Evolutionary conservation across 2,113 vertebrate species (phyloP), one percentile per base, ranked within the genome.

Genomic region (Orycteropus afer): DNA sequence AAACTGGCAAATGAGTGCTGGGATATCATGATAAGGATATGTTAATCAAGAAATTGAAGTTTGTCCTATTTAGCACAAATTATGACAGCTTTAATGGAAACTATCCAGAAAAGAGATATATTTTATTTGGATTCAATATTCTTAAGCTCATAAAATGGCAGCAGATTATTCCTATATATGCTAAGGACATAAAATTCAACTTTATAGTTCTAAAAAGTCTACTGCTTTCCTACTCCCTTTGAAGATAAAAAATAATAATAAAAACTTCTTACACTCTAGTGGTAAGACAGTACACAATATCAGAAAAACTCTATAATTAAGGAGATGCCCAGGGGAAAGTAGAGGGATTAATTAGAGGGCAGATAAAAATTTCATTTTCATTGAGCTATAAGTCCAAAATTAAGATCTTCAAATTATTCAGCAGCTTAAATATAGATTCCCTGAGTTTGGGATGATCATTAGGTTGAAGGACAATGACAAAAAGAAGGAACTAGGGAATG

Each of bases 221-320:
- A 59, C 63, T 47, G n/a, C 40, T 78, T 88, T 65, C 37, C 14
- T 15, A 34, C 12, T 49, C 55, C 47, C 18, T 34, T 17, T 7
- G 25, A 55, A 83, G 78, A 76, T 57, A 90, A 90, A 86, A 84
- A 90, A 32, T 13, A n/a, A n/a, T n/a, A n/a, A n/a, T n/a, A n/a
- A n/a, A n/a, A n/a, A n/a, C n/a, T n/a, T n/a, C 12, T 20, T n/a
- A 37, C 14, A 83, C 5, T 74, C 12, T 32, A n/a, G 25, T 20
- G 61, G 45, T 69, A 20, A 34, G 14, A 27, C 5, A 32, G 34
- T 8, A 40, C 17, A 15, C 37, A 61, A 61, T 61, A 29, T 27
- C 45, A 79, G 61, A 45, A 20, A 93, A 67, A 86, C 22, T 29
- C 5, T 14, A 27, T 34, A 6, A 53, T 59, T 37, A 81, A 85